phyloP scores from a whole-genome alignment of 2,888 invertebrate genomes.

The Diarsia brunnea region DNA sequence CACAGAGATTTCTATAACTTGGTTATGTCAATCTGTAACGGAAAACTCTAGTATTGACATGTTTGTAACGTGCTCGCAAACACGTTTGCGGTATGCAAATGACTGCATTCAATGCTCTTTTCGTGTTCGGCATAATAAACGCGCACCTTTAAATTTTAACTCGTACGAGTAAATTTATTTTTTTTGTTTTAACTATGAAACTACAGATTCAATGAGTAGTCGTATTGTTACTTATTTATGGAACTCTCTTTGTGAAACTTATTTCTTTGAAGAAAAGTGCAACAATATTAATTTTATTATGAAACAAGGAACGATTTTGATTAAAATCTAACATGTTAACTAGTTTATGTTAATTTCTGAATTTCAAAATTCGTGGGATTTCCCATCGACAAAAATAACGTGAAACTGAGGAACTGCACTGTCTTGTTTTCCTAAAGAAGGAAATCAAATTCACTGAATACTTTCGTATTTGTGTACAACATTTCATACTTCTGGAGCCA shows the following conservation, averaged over 20 bases:
- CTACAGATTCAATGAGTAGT: slow-evolving; percentile 4
- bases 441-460: neutral
- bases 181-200: slow-evolving; percentile 31
- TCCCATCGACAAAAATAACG: too few relatives aligned
- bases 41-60: slow-evolving; percentile 35
- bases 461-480: neutral
- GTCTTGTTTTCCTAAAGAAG: neutral
- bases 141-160: slow-evolving; percentile 41
- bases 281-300: neutral
- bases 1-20: slow-evolving; percentile 8
- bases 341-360: neutral
- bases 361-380: too few relatives aligned
- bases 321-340: neutral
- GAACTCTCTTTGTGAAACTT: neutral
- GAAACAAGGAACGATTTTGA: neutral
- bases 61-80: slow-evolving; percentile 54
- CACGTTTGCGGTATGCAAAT: slow-evolving; percentile 57
- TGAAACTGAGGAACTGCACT: neutral
- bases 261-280: neutral
- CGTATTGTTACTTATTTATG: neutral
- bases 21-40: slow-evolving; percentile 11
- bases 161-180: too few relatives aligned
- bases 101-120: slow-evolving; percentile 51
- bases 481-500: neutral
- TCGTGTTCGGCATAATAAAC: slow-evolving; percentile 56